Base-by-base conservation (phyloP, 2,888 invertebrate genomes). In the Ferrisia virgata region DNA sequence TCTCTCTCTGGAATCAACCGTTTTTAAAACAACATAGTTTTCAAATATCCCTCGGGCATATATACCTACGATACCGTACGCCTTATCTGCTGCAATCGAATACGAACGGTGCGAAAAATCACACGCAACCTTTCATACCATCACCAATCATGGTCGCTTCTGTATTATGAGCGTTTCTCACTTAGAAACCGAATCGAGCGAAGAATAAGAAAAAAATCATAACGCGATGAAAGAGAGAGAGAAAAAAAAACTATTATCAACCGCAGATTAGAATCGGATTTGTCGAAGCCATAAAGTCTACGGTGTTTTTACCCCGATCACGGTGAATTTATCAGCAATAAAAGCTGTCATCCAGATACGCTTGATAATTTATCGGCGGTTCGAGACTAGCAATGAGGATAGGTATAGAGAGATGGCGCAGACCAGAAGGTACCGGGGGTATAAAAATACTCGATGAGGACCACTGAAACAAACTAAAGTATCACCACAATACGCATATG, bases 301-400 rank as follows among this genome's bases (percentile, higher is more conserved):
- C 69, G 33, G 18, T 72, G 25, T 72, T 72, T 72, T 72, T 72
- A 28, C 33, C 69, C 31, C 11, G 69, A 72, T 72, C 58, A 25
- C 58, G 69, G 69, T 33, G 33, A 72, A 72, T 72, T 72, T 72
- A 72, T 72, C 69, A 72, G 69, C 69, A 72, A 72, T 72, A 72
- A 72, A 72, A 72, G 33, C 69, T 72, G 69, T 72, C 69, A 72
- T 72, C 69, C 15, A 13, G 31, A 72, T 33, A 72, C 33, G 69
- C 31, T 33, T 22, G 28, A 72, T 72, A 72, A 72, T 72, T 72
- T 72, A 72, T 33, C 31, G 33, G n/a, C 69, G 69, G 31, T 15
- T 13, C 25, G 53, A n/a, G 15, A 15, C 31, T 31, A 4, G 33
- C n/a, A n/a, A n/a, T n/a, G n/a, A n/a, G n/a, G n/a, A n/a, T n/a